A percentile compares a stretch with the other conserved stretches of the same genome.
Evolutionary conservation across 2,888 invertebrate species (phyloP).

Genomic region (Cryptops parisi): DNA sequence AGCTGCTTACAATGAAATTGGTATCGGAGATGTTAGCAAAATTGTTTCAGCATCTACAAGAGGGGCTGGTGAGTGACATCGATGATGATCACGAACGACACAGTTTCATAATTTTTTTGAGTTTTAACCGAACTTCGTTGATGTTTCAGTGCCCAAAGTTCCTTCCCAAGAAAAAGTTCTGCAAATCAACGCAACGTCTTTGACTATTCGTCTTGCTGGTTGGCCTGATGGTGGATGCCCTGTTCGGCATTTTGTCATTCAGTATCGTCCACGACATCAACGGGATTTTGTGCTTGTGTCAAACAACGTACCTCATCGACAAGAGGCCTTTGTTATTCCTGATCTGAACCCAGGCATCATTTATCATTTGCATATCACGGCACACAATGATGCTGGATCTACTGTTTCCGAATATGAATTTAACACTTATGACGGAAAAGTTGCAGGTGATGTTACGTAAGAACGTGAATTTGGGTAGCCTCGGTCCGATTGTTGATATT

Average conservation of each 20-base stretch:
- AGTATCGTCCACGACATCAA: conserved; percentile 32
- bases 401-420: conserved; percentile 53
- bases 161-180: conserved; percentile 61
- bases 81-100: background rate
- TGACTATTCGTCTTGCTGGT: conserved; percentile 58
- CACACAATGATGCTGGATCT: conserved; percentile 57
- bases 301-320: conserved; percentile 36
- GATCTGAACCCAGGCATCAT: conserved; percentile 51
- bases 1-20: conserved; percentile 15
- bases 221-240: conserved; percentile 82
- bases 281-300: conserved; percentile 41
- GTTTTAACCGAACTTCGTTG: no score
- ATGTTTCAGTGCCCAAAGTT: conserved; percentile 49
- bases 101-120: no score
- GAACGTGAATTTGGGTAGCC: no score
- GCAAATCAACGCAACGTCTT: conserved; percentile 61
- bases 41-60: conserved; percentile 14
- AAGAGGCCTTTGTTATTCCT: conserved; percentile 41
- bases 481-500: background rate
- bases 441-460: conserved; percentile 5
- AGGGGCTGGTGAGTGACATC: conserved; percentile 13
- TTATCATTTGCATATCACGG: conserved; percentile 53
- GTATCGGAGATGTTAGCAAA: conserved; percentile 15
- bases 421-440: conserved; percentile 37
- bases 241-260: conserved; percentile 59